Evolutionary conservation across 2,797 vertebrate species (phyloP).

Genomic region (Protonibea diacanthus): DNA sequence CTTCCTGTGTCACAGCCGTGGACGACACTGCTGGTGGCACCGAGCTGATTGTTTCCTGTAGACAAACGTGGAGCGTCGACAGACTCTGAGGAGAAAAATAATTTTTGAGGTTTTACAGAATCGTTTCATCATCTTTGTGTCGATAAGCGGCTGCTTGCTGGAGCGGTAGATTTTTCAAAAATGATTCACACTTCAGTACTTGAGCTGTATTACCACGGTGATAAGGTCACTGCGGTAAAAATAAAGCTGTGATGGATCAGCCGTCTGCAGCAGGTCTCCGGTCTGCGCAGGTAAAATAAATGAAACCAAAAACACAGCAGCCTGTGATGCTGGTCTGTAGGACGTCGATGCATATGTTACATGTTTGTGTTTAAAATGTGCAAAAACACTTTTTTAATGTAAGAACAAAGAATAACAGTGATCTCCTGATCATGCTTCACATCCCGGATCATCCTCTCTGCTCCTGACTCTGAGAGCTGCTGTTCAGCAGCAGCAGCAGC

Average conservation of each 20-base stretch:
- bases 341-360: too few relatives aligned
- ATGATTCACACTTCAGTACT: slow-evolving; percentile 39
- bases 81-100: not conserved
- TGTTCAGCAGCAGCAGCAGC: slow-evolving; percentile 9
- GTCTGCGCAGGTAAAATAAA: not conserved
- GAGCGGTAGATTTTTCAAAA: slow-evolving; percentile 17
- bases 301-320: not conserved
- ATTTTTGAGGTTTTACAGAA: not conserved
- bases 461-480: not conserved
- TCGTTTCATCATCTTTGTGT: slow-evolving; percentile 4
- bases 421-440: not conserved
- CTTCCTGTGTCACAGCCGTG: too few relatives aligned
- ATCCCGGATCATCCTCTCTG: slow-evolving; percentile 2
- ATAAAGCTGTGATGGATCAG: slow-evolving; percentile 33
- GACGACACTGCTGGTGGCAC: too few relatives aligned
- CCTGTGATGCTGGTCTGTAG: too few relatives aligned
- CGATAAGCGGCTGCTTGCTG: not conserved
- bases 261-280: slow-evolving; percentile 1
- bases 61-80: too few relatives aligned
- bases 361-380: not conserved
- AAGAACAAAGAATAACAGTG: not conserved
- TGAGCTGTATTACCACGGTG: slow-evolving; percentile 25
- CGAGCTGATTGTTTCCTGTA: too few relatives aligned
- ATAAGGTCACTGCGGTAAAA: slow-evolving; percentile 37
- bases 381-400: not conserved